Evolutionary conservation across 2,797 vertebrate genomes (phyloP).

Genomic region (Poecilia wingei): DNA sequence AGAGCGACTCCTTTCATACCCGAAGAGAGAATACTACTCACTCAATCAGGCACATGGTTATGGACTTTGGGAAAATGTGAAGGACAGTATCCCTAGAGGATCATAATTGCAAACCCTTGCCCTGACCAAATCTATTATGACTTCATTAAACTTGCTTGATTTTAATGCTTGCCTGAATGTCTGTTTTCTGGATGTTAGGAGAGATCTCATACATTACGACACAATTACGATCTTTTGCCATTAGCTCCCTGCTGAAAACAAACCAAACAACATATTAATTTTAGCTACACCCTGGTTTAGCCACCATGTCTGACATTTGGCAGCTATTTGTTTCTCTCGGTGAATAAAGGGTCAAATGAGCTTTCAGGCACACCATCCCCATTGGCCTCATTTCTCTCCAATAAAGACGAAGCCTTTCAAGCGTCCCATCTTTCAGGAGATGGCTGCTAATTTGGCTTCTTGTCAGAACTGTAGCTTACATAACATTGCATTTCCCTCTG

Average conservation of each 20-base stretch:
- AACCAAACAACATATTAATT: neutral
- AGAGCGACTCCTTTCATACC: neutral
- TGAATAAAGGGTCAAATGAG: conserved; percentile 55
- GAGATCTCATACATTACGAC: neutral
- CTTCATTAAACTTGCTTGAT: neutral
- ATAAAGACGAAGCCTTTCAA: conserved; percentile 68
- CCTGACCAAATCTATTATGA: neutral
- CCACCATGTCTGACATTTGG: conserved; percentile 50
- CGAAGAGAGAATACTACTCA: neutral
- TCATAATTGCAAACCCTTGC: neutral
- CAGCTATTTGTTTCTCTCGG: conserved; percentile 25
- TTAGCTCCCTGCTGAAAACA: neutral
- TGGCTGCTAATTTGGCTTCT: conserved; percentile 60
- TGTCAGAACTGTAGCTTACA: conserved; percentile 64
- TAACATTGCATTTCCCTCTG: conserved; percentile 56
- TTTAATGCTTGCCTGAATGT: neutral
- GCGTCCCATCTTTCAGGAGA: conserved; percentile 54
- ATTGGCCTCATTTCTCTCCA: conserved; percentile 70
- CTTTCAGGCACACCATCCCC: conserved; percentile 54
- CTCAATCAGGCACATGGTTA: neutral
- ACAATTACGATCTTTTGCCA: neutral
- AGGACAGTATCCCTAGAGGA: neutral
- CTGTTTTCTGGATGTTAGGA: neutral
- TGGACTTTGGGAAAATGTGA: neutral
- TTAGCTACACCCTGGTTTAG: conserved; percentile 25